Evolutionary conservation across 2,113 vertebrate genomes (phyloP), one percentile per base, ranked within the genome.

Genomic region (Spilogale gracilis): DNA sequence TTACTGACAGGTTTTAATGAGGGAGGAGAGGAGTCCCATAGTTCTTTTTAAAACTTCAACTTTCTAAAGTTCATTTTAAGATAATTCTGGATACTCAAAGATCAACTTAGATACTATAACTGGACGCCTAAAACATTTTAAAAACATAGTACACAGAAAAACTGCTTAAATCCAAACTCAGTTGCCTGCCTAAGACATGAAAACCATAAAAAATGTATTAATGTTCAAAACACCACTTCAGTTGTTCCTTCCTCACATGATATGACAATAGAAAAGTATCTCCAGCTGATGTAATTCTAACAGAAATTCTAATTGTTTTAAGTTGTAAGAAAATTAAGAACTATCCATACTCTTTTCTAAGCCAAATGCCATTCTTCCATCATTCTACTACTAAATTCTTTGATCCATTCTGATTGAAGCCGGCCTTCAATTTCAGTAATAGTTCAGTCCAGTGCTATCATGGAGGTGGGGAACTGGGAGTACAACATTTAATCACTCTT

Each of bases 121-220:
- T 67, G 10, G 58, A 81, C 84, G 96, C 79, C 43, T 95, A 88
- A 58, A 97, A n/a, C 23, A 94, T 94, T 97, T 87, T 84, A 48
- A 94, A 88, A 52, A 96, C 13, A 78, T 21, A 58, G n/a, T 0
- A 1, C 3, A 78, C 92, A 56, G 18, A 45, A 95, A 96, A 30
- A 71, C 60, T 81, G 61, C 54, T 27, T 69, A 89, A 85, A 23
- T 71, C 48, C 16, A 73, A 92, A 91, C 12, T 78, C 50, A 89
- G 60, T 7, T 74, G 54, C 65, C 92, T 80, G 11, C 25, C 80
- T 60, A 20, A 1, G 25, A 71, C 17, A 94, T 73, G 94, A 92
- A 96, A 94, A 67, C 27, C 30, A 94, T 7, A 92, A 43, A 93
- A 93, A 94, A 25, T 3, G 12, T 54, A 27, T 83, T 88, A 79